Evolutionary conservation across 1,140 invertebrate genomes (phyloP), one percentile per base, ranked within the genome.

Genomic region (Drosophila oshimai): DNA sequence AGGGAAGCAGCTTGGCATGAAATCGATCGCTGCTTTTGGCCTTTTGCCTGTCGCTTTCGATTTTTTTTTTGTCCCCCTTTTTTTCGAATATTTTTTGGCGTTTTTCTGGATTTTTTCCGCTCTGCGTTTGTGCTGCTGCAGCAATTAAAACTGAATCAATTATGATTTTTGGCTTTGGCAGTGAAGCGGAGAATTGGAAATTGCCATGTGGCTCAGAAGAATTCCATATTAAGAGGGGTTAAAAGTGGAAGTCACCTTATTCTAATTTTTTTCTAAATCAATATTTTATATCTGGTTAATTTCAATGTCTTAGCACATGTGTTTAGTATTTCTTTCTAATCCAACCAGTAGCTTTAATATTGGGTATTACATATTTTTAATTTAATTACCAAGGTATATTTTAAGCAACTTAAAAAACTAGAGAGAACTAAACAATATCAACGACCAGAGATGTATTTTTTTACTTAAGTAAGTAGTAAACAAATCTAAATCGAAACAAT

Each of bases 81-180:
- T 31, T 51, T 70, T 13, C 41, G 31, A 34, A 46, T 58, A 36
- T 42, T 29, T 9, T 51, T 31, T 12, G 17, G 17, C 36, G 12
- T 41, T 60, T 60, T 31, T 31, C 18, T 7, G 28, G 2, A 13
- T n/a, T 39, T 37, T 31, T 55, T 13, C 4, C 31, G 12, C 49
- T n/a, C 15, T 26, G 18, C 61, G 24, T 29, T 65, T 77, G 34
- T 44, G 53, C 51, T 61, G 79, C 51, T 39, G 68, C 74, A 55
- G 57, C 78, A 83, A 83, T 83, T 83, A 83, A 83, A 83, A 84
- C 76, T 84, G 79, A 83, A 83, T 83, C 78, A 83, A 83, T 83
- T 84, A 83, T 83, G 78, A 83, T 62, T 69, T 81, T 78, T 83
- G 78, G 67, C 78, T 83, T 83, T 57, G 68, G 36, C 77, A 71